Base-by-base conservation (phyloP, 2,797 vertebrate species). In the Delichon dasypus region DNA sequence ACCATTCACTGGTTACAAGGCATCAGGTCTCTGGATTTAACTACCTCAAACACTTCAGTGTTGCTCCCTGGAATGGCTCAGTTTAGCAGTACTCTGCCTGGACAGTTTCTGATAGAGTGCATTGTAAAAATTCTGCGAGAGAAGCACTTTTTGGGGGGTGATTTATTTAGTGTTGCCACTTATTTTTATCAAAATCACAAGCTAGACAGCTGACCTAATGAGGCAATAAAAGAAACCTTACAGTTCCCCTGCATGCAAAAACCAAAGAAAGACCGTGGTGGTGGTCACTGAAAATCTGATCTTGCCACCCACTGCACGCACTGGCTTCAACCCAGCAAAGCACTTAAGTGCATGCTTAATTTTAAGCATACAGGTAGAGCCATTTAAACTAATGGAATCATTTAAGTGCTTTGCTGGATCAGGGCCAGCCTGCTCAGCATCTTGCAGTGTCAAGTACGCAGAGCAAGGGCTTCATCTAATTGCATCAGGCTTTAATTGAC, bases 381-480 rank as follows among this genome's bases (percentile, higher is more conserved):
- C 90, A 84, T 91, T 95, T 91, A 64, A 89, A 89, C 91, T 95
- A 95, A 96, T 94, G 87, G 95, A 94, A 88, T 72, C 79, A 91
- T 68, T 57, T 91, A 92, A 97, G 94, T 96, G 94, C 92, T 96
- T 36, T 86, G 51, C 18, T 97, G 94, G 96, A 92, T 30, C 26
- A 7, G n/a, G 82, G 95, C 94, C 94, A 95, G 83, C 3, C 83
- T 82, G 91, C 92, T 93, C 93, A 95, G 84, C 91, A 93, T 96
- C 93, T 96, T 87, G 45, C 77, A 90, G 88, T 70, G 85, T 92
- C 80, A 84, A 95, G 70, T 54, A 64, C 1, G 0, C 64, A 79
- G 77, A 81, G 71, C 85, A 90, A 95, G 64, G 83, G 60, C 70
- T 96, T 95, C 50, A 61, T 51, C 83, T 96, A 94, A 96, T 95